Evolutionary conservation across 2,888 invertebrate genomes (phyloP).

Genomic region (Bombyx huttoni): DNA sequence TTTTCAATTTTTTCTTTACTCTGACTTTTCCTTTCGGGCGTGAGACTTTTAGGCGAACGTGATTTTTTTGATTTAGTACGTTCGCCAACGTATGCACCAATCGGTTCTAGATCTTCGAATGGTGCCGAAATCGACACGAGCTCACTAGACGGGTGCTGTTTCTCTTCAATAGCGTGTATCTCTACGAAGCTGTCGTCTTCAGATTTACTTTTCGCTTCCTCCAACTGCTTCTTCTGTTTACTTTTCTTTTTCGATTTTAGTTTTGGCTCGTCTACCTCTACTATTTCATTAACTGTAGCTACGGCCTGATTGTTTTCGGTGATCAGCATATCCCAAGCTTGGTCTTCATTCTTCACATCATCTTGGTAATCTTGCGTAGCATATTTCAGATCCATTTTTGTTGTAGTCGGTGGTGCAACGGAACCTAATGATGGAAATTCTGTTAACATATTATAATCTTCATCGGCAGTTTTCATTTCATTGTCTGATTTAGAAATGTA

Average conservation of each 20-base stretch:
- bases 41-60: constrained; percentile 35
- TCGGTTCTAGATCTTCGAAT: constrained; percentile 38
- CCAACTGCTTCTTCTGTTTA: constrained; percentile 39
- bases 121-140: constrained; percentile 56
- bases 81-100: constrained; percentile 17
- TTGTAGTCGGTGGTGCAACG: background rate
- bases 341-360: constrained; percentile 51
- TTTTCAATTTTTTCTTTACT: constrained; percentile 19
- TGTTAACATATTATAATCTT: background rate
- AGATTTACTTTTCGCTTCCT: constrained; percentile 36
- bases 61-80: constrained; percentile 36
- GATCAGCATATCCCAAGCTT: constrained; percentile 58
- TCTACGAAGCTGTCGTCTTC: constrained; percentile 62
- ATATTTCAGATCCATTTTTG: background rate
- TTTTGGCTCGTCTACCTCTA: constrained; percentile 33
- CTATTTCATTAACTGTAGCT: constrained; percentile 15
- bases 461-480: background rate
- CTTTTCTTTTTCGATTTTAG: constrained; percentile 43
- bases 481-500: background rate
- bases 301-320: constrained; percentile 25
- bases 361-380: constrained; percentile 1
- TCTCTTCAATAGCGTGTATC: constrained; percentile 60
- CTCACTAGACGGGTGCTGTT: constrained; percentile 38
- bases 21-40: constrained; percentile 32
- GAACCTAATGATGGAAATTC: background rate